phyloP scores from a whole-genome alignment of 2,888 invertebrate genomes.

The Ophion obscuratus region DNA sequence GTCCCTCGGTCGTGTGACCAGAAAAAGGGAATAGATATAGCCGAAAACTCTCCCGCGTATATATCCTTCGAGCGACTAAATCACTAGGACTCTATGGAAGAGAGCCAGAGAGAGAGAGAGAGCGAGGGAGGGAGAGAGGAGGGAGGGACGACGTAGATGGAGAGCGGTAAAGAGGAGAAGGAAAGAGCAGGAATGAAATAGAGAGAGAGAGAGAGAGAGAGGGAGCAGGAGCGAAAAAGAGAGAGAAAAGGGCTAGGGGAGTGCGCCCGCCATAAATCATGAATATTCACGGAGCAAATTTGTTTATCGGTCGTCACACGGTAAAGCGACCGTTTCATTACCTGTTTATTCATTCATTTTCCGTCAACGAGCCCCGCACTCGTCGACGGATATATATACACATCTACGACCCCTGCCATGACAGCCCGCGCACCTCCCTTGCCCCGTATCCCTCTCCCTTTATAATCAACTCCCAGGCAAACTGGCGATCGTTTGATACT shows the following conservation, averaged over 20 bases:
- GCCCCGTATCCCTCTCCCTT: constrained; percentile 17
- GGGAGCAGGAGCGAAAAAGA: neutral
- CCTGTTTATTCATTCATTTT: constrained; percentile 67
- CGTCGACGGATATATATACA: neutral
- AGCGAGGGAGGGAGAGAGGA: constrained; percentile 18
- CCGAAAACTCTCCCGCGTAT: constrained; percentile 12
- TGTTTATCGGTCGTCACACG: constrained; percentile 67
- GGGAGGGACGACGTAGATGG: neutral
- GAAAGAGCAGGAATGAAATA: neutral
- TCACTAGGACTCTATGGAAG: constrained; percentile 22
- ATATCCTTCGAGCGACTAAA: constrained; percentile 3
- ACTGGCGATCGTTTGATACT: constrained; percentile 42
- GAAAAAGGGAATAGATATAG: constrained; percentile 21
- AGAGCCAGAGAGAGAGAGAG: constrained; percentile 18
- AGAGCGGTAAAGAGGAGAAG: neutral
- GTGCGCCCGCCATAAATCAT: constrained; percentile 52
- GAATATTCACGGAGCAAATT: constrained; percentile 66
- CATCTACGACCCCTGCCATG: neutral
- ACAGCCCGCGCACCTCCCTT: constrained; percentile 13
- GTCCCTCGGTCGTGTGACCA: constrained; percentile 21
- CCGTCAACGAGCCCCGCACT: constrained; percentile 64
- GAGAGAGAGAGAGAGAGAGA: neutral
- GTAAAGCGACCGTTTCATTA: constrained; percentile 66
- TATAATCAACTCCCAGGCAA: constrained; percentile 55
- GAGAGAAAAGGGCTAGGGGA: constrained; percentile 26